Conservation (phyloP, 2,888 invertebrate genomes). For the Drosophila yooni region DNA sequence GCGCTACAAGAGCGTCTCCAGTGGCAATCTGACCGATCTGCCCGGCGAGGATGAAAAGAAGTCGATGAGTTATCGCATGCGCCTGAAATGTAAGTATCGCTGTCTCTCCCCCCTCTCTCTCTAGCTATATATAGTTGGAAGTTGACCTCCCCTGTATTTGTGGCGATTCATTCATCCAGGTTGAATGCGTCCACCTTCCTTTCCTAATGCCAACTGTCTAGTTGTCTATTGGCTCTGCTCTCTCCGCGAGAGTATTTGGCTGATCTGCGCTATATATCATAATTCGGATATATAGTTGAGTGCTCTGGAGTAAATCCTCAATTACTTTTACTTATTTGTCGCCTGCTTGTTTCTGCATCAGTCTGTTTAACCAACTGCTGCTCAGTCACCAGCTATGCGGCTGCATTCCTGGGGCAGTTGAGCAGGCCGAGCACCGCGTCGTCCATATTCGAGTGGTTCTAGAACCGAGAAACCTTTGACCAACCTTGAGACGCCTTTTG, state of each 20-base stretch:
- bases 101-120: not conserved
- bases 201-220: not conserved
- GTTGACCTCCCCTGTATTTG: not conserved
- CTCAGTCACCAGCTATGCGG: no score
- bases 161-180: not conserved
- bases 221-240: not conserved
- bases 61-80: conserved; percentile 82
- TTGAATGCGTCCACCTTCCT: not conserved
- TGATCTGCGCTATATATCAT: not conserved
- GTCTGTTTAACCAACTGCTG: no score
- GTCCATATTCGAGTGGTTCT: not conserved
- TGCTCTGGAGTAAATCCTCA: no score
- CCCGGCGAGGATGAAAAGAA: conserved; percentile 83
- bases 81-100: conserved; percentile 78
- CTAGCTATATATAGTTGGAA: not conserved
- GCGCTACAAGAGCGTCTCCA: conserved; percentile 83
- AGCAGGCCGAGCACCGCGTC: no score
- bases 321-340: not conserved
- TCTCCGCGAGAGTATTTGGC: not conserved
- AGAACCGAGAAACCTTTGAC: not conserved
- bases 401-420: no score
- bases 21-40: conserved; percentile 81
- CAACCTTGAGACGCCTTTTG: not conserved
- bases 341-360: not conserved
- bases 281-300: not conserved